Evolutionary conservation across 2,113 vertebrate species (phyloP).

Genomic region (Antechinus stuartii): DNA sequence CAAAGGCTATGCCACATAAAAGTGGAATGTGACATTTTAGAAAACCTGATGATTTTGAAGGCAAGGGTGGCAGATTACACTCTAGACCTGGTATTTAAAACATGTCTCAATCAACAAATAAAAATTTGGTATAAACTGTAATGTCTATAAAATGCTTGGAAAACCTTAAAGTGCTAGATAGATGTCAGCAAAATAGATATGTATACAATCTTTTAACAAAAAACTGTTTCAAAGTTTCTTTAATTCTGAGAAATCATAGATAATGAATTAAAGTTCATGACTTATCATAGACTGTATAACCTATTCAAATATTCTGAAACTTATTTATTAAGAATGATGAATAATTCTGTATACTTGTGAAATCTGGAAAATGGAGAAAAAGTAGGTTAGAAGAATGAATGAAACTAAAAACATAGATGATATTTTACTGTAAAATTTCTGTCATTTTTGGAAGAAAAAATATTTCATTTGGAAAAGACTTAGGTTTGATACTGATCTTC

Average conservation of each 20-base stretch:
- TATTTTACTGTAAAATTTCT: background rate
- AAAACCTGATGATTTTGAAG: background rate
- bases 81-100: background rate
- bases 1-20: background rate
- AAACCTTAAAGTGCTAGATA: background rate
- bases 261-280: background rate
- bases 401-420: background rate
- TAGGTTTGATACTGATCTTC: background rate
- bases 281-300: background rate
- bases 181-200: background rate
- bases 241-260: slow-evolving; percentile 31
- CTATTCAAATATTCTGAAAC: background rate
- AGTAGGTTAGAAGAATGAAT: background rate
- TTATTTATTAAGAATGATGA: background rate
- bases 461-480: background rate
- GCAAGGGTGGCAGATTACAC: background rate
- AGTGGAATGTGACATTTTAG: background rate
- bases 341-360: background rate
- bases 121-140: background rate
- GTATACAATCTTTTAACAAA: background rate
- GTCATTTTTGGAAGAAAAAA: background rate
- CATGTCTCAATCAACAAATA: background rate
- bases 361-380: background rate
- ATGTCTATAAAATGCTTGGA: background rate
- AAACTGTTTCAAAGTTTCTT: background rate